Conservation (phyloP, 1,140 invertebrate species). For the Bombus superbus region DNA sequence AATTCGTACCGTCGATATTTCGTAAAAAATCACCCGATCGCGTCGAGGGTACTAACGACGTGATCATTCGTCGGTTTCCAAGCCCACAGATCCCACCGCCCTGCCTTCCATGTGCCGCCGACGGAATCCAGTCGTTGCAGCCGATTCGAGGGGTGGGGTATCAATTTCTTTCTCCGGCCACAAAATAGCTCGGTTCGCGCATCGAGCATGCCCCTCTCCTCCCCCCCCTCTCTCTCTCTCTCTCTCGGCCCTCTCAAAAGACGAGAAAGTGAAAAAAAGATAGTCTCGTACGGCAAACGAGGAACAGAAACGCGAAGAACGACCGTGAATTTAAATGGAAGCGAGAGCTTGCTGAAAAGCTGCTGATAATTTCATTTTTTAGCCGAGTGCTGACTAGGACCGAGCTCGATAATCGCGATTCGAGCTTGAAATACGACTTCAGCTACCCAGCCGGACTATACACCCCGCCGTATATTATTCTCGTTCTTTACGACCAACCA, state of each 20-base stretch:
- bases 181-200: constrained; percentile 1
- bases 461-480: neutral
- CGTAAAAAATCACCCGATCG: neutral
- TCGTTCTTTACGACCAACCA: neutral
- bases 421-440: neutral
- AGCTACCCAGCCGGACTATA: neutral
- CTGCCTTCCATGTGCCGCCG: constrained; percentile 6
- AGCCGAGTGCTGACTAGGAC: constrained; percentile 17
- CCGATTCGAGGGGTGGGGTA: neutral
- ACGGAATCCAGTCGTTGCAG: neutral
- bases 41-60: constrained; percentile 27
- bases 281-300: neutral
- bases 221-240: neutral
- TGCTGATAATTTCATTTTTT: constrained; percentile 46
- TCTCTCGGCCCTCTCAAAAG: too few species aligned
- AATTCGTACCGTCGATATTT: constrained; percentile 30
- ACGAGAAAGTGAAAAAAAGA: neutral
- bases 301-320: constrained; percentile 25
- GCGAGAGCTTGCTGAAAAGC: constrained; percentile 5
- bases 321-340: constrained; percentile 30
- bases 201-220: neutral
- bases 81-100: neutral
- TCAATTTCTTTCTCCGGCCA: constrained; percentile 5
- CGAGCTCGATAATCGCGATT: constrained; percentile 23
- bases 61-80: constrained; percentile 27